A percentile compares a stretch with the other conserved stretches of the same genome.
phyloP scores from a whole-genome alignment of 2,113 vertebrate genomes.

The Caretta caretta region DNA sequence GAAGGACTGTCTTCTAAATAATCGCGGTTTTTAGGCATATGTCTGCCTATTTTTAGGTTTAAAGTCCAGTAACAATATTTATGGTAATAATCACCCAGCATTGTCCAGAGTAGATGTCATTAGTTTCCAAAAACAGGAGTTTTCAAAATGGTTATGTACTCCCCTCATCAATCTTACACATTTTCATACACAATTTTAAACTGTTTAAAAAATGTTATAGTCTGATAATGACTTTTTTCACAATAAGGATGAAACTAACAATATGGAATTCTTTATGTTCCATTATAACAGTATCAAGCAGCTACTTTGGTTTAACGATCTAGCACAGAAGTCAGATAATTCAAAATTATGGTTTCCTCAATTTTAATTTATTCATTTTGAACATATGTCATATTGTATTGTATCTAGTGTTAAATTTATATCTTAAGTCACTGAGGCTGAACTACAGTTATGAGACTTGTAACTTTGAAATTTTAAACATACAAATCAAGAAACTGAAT shows the following conservation, averaged over 20 bases:
- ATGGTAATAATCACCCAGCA: neutral
- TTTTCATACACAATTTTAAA: neutral
- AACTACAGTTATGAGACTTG: neutral
- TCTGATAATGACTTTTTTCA: neutral
- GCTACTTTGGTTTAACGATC: neutral
- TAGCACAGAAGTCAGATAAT: neutral
- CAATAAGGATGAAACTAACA: neutral
- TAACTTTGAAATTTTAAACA: neutral
- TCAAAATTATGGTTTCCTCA: neutral
- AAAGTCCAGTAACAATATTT: neutral
- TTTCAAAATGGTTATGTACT: neutral
- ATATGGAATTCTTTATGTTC: neutral
- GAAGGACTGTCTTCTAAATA: neutral
- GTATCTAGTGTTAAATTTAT: neutral
- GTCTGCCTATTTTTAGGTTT: neutral
- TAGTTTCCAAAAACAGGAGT: neutral
- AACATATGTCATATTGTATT: accelerated
- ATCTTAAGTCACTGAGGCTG: neutral
- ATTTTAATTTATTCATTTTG: neutral
- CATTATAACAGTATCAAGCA: neutral
- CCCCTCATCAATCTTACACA: neutral
- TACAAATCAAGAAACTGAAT: neutral
- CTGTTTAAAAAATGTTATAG: neutral
- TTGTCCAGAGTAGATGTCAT: neutral
- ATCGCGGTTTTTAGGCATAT: accelerated